Evolutionary conservation across 2,888 invertebrate species (phyloP), one percentile per base, ranked within the genome.

Genomic region (Hypena proboscidalis): DNA sequence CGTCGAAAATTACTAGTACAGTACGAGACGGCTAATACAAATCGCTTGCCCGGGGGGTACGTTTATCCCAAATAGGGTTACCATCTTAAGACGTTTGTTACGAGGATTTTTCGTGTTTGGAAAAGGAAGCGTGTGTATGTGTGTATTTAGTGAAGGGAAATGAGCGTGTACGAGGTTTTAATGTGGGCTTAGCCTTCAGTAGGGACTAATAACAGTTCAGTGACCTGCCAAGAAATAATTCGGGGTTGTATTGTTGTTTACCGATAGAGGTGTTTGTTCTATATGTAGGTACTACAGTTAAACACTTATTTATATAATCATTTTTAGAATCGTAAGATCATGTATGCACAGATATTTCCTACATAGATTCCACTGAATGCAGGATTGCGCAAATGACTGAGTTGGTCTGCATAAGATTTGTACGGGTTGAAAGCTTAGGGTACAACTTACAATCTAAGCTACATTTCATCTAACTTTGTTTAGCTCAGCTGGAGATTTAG

Each of bases 21-120:
- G 82, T 80, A 80, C 85, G 82, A 87, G 85, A 83, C 85, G 80
- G 85, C 86, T 89, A 89, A 89, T 89, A 90, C 89, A 90, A 89
- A 90, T 88, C 87, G 87, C 74, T 81, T 77, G 83, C 90, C 81
- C 74, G 74, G 73, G 74, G 74, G 87, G 79, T 80, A 77, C 84
- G 82, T 84, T 87, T 87, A 85, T 84, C 83, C 79, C 75, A 74
- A 58, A 55, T 62, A 70, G 68, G 63, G 66, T 58, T 53, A 58
- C 63, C 63, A 51, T 38, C 56, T 59, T 50, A 56, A 50, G 46
- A 44, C 36, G 34, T 40, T 58, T 62, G 54, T 45, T 45, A 45
- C 34, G 34, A 39, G 44, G 21, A 45, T 39, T 45, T 44, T 45
- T 45, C 44, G 38, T 40, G 23, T 45, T 45, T 39, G 38, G 38